Evolutionary conservation across 2,888 invertebrate genomes (phyloP).

Genomic region (Latrodectus hesperus): DNA sequence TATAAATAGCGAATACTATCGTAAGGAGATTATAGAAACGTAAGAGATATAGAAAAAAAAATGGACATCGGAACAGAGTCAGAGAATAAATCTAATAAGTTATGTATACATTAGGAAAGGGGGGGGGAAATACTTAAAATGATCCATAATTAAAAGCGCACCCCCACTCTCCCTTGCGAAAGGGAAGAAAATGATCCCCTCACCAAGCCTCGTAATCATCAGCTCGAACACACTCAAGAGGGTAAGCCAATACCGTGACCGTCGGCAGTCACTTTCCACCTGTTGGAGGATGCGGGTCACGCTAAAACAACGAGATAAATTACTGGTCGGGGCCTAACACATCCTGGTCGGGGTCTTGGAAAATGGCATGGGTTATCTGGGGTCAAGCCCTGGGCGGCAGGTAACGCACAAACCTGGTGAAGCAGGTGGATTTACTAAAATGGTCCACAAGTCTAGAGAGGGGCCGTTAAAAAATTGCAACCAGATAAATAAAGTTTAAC

Average conservation of each 20-base stretch:
- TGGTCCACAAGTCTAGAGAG: constrained; percentile 14
- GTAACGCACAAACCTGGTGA: constrained; percentile 42
- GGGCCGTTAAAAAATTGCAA: background rate
- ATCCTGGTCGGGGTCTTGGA: constrained; percentile 51
- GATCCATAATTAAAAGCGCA: background rate
- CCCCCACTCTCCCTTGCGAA: background rate
- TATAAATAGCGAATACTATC: no score
- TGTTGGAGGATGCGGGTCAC: constrained; percentile 57
- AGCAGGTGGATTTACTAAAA: constrained; percentile 31
- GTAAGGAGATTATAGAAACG: no score
- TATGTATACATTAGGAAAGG: background rate
- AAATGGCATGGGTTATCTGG: constrained; percentile 42
- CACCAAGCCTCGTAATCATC: constrained; percentile 22
- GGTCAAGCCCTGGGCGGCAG: constrained; percentile 54
- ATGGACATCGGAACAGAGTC: background rate
- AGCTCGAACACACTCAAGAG: background rate
- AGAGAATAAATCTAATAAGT: background rate
- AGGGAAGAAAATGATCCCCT: constrained; percentile 19
- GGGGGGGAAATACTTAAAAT: background rate
- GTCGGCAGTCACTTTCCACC: constrained; percentile 36
- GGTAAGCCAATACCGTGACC: constrained; percentile 32
- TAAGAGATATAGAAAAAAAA: background rate
- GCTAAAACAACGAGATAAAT: constrained; percentile 62
- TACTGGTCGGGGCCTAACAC: constrained; percentile 39
- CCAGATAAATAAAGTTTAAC: no score